These are phyloP conservation scores for Drosophila peninsularis DNA, from an alignment of 2,888 invertebrate species.

Conservation along the genomic window DNA sequence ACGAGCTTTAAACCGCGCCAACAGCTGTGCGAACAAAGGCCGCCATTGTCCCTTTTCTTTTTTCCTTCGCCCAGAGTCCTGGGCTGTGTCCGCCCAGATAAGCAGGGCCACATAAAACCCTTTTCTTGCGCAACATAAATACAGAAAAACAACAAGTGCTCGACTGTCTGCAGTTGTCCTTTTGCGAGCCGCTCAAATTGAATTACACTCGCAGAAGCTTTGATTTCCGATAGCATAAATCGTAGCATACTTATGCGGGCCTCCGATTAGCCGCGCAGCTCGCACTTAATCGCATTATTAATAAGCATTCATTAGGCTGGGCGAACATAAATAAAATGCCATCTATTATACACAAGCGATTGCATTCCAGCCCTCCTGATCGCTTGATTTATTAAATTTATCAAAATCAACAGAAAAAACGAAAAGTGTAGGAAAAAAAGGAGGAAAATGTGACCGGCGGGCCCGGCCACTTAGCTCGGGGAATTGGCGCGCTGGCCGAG, in stretches of 20 bases:
- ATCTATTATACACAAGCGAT: constrained; percentile 69
- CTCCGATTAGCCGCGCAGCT: constrained; percentile 20
- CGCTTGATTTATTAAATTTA: constrained; percentile 72
- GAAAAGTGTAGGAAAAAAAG: not conserved
- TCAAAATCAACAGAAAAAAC: constrained; percentile 30
- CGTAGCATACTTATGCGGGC: constrained; percentile 30
- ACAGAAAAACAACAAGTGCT: constrained; percentile 27
- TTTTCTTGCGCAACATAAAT: constrained; percentile 9
- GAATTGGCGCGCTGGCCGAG: constrained; percentile 16
- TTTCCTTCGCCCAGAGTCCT: not conserved
- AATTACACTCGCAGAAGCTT: constrained; percentile 33
- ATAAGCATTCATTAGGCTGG: constrained; percentile 70
- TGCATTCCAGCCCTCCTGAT: constrained; percentile 54
- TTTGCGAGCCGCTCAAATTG: constrained; percentile 31
- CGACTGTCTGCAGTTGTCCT: constrained; percentile 43
- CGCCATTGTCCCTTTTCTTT: constrained; percentile 24
- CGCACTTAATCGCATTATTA: constrained; percentile 66
- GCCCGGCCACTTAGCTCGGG: constrained; percentile 21
- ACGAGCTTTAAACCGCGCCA: constrained; percentile 70
- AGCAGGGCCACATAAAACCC: constrained; percentile 27
- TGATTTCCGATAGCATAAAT: constrained; percentile 41
- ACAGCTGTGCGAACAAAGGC: constrained; percentile 67
- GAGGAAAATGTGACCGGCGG: constrained; percentile 16
- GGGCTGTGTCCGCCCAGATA: constrained; percentile 33
- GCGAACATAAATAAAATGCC: constrained; percentile 65